Evolutionary conservation across 2,888 invertebrate genomes (phyloP), one percentile per base, ranked within the genome.

Genomic region (Meteorus colon): DNA sequence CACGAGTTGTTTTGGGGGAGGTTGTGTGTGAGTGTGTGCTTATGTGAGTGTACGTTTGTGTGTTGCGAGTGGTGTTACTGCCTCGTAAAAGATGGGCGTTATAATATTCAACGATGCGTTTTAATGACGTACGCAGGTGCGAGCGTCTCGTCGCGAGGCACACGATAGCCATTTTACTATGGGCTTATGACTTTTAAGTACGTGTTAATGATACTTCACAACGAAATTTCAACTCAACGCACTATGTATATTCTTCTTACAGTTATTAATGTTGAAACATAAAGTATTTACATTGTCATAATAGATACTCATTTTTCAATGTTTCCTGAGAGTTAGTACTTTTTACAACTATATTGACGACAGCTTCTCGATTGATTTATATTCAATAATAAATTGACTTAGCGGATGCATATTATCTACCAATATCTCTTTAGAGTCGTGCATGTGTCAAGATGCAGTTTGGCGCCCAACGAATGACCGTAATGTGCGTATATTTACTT

Each of bases 401-500:
- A 66, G 16, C 59, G 74, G 37, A 48, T 48, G 34, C 34, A 19
- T 74, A 41, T 41, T 41, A 79, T 81, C 19, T 19, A 55, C 34
- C 34, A 34, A 34, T 55, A 55, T 24, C 24, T 24, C 1, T 24
- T 0, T 5, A 55, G 19, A 55, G 8, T 55, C n/a, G 10, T 73
- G 71, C 82, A 80, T 78, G 77, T 75, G 72, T 81, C 80, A 82
- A 80, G 73, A 75, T 60, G 19, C 51, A 31, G 51, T 71, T 73
- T 76, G 77, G 78, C 73, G 74, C 62, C 77, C 81, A 81, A 86
- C 81, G 82, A 86, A 84, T 85, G 84, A 86, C 84, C 84, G 84
- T 86, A 86, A 86, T 86, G 86, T 86, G 87, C 87, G 87, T 85
- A 85, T 86, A 87, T 87, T 87, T 87, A 86, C 86, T 86, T 87